These are phyloP conservation scores for Strigamia maritima DNA, from an alignment of 2,888 invertebrate genomes.

Conservation along the genomic window DNA sequence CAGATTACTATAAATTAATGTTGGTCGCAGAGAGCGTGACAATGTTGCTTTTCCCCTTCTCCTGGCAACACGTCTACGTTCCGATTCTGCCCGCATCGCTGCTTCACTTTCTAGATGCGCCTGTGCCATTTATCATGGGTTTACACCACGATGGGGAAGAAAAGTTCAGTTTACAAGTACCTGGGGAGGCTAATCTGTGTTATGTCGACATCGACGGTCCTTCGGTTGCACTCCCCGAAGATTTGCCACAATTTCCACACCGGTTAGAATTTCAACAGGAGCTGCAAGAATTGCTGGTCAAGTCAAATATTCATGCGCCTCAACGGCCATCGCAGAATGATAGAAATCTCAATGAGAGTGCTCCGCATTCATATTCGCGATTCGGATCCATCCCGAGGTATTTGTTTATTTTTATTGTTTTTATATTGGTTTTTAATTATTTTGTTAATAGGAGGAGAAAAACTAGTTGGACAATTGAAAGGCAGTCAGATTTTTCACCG, in stretches of 20 bases:
- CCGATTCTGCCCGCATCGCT: constrained; percentile 93
- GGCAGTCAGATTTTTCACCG: constrained; percentile 41
- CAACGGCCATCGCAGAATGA: constrained; percentile 17
- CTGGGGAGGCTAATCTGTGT: constrained; percentile 71
- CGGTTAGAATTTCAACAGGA: constrained; percentile 81
- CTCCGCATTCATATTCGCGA: neutral
- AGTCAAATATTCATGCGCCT: constrained; percentile 58
- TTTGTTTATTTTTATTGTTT: neutral
- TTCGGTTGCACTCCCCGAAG: constrained; percentile 89
- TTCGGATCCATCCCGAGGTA: constrained; percentile 36
- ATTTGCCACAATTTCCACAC: constrained; percentile 89
- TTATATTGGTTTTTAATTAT: neutral
- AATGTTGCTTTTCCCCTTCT: constrained; percentile 85
- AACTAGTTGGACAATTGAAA: constrained; percentile 63
- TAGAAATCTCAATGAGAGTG: constrained; percentile 36
- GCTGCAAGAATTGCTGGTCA: constrained; percentile 63
- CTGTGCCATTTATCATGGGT: constrained; percentile 99
- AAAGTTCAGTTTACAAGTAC: constrained; percentile 44
- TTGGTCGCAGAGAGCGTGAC: constrained; percentile 91
- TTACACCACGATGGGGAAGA: constrained; percentile 53
- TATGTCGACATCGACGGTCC: constrained; percentile 94
- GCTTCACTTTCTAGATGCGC: constrained; percentile 96
- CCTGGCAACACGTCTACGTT: constrained; percentile 98
- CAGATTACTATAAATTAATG: constrained; percentile 93
- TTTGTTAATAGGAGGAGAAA: constrained; percentile 64